Evolutionary conservation across 64 coral and sea anemone species (phyloP).

Genomic region (Montipora cactus): DNA sequence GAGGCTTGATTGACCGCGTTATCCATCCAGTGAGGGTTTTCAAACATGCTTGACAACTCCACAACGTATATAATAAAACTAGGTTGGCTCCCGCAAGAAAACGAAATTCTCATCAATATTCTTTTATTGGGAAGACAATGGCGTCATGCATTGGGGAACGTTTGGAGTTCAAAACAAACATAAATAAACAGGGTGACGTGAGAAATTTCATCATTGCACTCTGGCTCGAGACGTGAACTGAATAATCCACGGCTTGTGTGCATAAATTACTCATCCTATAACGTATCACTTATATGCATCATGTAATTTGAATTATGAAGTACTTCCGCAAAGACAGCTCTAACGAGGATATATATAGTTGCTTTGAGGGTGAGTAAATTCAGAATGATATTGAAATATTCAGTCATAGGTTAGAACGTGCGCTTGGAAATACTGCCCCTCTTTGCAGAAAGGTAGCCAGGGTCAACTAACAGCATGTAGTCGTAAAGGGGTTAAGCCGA

Average conservation of each 20-base stretch:
- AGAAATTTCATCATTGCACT: background rate
- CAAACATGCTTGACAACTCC: constrained; percentile 10
- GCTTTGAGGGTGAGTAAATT: background rate
- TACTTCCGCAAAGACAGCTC: background rate
- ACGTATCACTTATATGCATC: background rate
- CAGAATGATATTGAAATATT: background rate
- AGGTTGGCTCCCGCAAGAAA: constrained; percentile 2
- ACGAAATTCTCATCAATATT: constrained; percentile 20
- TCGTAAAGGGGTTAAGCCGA: too few relatives aligned
- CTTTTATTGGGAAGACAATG: constrained; percentile 25
- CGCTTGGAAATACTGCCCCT: background rate
- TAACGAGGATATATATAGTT: background rate
- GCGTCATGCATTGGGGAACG: background rate
- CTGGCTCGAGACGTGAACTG: background rate
- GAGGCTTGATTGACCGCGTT: background rate
- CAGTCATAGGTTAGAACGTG: background rate
- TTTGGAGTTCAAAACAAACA: constrained; percentile 39
- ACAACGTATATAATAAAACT: background rate
- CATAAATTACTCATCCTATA: background rate
- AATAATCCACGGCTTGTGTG: background rate
- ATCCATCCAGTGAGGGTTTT: background rate
- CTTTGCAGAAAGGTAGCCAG: too few relatives aligned
- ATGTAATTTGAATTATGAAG: background rate
- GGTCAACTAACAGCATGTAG: too few relatives aligned
- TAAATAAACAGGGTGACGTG: constrained; percentile 41